phyloP scores from a whole-genome alignment of 2,888 invertebrate species.

The Agonopterix alstromeriana region DNA sequence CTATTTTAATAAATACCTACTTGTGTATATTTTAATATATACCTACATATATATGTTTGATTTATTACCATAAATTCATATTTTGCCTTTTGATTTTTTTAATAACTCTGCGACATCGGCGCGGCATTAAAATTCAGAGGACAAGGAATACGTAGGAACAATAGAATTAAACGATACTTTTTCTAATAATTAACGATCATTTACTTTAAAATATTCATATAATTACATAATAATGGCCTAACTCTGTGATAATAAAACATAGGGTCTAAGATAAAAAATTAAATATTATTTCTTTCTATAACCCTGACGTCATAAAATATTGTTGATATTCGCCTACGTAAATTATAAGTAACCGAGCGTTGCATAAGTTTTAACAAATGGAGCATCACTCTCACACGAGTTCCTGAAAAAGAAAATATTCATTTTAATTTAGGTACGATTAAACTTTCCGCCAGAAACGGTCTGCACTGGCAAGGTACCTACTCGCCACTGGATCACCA shows the following conservation, averaged over 20 bases:
- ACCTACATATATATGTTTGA: too few relatives aligned
- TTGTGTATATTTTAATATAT: too few relatives aligned
- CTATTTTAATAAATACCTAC: too few relatives aligned
- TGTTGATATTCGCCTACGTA: slow-evolving; percentile 62
- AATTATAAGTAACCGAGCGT: slow-evolving; percentile 94
- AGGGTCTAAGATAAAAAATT: slow-evolving; percentile 63
- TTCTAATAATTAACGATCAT: slow-evolving; percentile 76
- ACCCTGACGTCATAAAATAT: slow-evolving; percentile 62
- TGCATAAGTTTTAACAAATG: slow-evolving; percentile 96
- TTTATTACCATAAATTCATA: too few relatives aligned
- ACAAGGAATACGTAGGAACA: too few relatives aligned
- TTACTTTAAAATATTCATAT: slow-evolving; percentile 74
- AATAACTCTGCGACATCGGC: too few relatives aligned
- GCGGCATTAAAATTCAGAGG: too few relatives aligned
- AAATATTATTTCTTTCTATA: slow-evolving; percentile 50
- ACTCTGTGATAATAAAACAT: slow-evolving; percentile 57
- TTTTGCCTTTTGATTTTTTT: too few relatives aligned
- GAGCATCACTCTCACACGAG: slow-evolving; percentile 89
- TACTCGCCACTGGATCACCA: too few relatives aligned
- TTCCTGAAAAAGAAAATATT: slow-evolving; percentile 81
- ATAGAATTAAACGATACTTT: slow-evolving; percentile 1
- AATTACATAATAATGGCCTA: slow-evolving; percentile 65
- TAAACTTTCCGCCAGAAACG: too few relatives aligned
- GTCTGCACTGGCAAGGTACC: too few relatives aligned
- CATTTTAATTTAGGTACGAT: neutral